phyloP scores from a whole-genome alignment of 2,888 invertebrate genomes.

The Lydus trimaculatus region DNA sequence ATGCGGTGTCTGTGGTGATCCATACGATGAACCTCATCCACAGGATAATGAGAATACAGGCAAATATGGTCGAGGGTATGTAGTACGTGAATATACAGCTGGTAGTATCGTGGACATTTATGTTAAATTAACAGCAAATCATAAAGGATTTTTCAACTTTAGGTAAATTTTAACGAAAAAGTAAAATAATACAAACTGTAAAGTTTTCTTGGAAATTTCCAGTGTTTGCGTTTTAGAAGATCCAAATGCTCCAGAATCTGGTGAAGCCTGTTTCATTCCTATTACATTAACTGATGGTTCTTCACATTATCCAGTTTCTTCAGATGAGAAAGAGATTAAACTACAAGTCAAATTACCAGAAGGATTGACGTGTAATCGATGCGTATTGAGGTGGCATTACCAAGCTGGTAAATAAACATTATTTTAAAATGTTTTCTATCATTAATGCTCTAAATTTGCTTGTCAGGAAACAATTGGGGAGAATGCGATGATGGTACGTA shows the following conservation, averaged over 20 bases:
- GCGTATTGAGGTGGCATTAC: conserved; percentile 64
- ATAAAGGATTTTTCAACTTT: conserved; percentile 56
- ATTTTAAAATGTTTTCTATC: conserved; percentile 20
- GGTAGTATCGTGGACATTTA: conserved; percentile 47
- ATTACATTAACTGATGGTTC: conserved; percentile 53
- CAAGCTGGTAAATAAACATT: conserved; percentile 45
- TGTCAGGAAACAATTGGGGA: conserved; percentile 55
- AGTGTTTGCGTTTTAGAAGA: conserved; percentile 56
- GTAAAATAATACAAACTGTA: neutral
- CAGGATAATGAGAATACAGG: conserved; percentile 66
- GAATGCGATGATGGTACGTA: conserved; percentile 47
- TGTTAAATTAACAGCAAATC: conserved; percentile 55
- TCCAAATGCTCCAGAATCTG: conserved; percentile 53
- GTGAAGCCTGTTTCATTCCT: conserved; percentile 59
- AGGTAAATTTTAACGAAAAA: conserved; percentile 29
- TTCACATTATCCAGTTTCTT: conserved; percentile 42
- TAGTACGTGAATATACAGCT: conserved; percentile 56
- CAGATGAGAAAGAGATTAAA: conserved; percentile 36
- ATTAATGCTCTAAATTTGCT: neutral
- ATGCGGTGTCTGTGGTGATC: conserved; percentile 67
- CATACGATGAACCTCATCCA: conserved; percentile 58
- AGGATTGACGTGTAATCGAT: conserved; percentile 58
- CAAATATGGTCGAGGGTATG: conserved; percentile 61
- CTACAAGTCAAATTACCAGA: conserved; percentile 55
- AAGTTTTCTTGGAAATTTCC: neutral